Base-by-base conservation (phyloP, 2,888 invertebrate genomes). In the Folsomia candida region DNA sequence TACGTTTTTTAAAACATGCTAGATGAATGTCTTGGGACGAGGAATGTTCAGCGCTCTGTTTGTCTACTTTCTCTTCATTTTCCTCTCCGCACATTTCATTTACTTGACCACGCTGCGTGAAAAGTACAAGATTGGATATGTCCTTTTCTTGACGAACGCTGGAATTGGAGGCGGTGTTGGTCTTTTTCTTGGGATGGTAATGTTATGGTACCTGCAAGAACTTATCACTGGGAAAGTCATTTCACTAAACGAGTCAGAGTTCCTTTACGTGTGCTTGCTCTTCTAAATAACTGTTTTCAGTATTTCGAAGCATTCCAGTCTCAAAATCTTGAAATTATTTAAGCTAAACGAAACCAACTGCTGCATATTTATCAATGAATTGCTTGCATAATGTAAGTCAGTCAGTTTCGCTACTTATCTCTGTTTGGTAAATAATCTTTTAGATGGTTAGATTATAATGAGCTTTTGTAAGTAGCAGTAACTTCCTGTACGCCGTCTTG, bases 171-270 rank as follows among this genome's bases (percentile, higher is more conserved):
- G 76, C 20, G 73, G 76, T 20, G 64, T 70, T 2, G 76, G 76
- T 26, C 37, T 37, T 63, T 27, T 20, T 37, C 18, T 9, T 29
- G 6, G 47, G 0, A 58, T 73, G 75, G 71, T 68, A 27, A 73
- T 73, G 69, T 64, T 76, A 14, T 76, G 72, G 71, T 71, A 73
- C 57, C 63, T 73, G 4, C 76, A 76, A 60, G 73, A 73, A 67
- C 61, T 76, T 54, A 67, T 76, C n/a, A 54, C 37, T 54, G 76
- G 76, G 14, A 67, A 72, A 18, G 73, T 76, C 9, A 60, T 73
- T 25, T 73, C 72, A 9, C 57, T 76, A 29, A 28, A 71, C 9
- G 76, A 76, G 60, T 61, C 37, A 14, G 76, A 76, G 47, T 76
- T 66, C 58, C 27, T 76, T 4, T 76, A 73, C 63, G 76, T 73